Conservation (phyloP, 2,113 vertebrate species). For the Pavo muticus region DNA sequence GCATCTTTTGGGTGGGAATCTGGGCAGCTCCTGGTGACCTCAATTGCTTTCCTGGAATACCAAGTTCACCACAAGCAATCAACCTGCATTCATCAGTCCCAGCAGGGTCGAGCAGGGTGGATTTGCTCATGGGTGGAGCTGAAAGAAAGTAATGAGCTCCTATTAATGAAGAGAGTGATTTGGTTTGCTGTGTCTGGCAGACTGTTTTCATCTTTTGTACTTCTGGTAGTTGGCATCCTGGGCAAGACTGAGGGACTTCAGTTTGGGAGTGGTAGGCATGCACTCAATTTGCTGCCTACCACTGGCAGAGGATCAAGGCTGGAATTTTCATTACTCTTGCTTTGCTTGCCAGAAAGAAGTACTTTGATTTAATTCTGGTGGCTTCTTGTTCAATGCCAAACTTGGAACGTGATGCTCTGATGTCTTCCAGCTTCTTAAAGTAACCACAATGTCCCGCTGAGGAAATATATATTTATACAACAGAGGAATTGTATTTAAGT, state of each 20-base stretch:
- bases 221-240: not conserved
- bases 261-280: conserved; percentile 58
- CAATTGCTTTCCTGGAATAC: conserved; percentile 10
- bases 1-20: not conserved
- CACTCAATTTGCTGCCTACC: conserved; percentile 49
- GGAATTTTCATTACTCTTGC: conserved; percentile 63
- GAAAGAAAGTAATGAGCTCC: conserved; percentile 22
- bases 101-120: not conserved
- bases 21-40: not conserved
- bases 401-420: conserved; percentile 54
- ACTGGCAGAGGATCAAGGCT: conserved; percentile 62
- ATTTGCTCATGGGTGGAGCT: conserved; percentile 35
- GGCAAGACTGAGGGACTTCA: conserved; percentile 31
- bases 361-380: conserved; percentile 69
- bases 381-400: conserved; percentile 66
- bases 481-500: not conserved
- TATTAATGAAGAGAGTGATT: conserved; percentile 25
- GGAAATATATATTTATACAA: conserved; percentile 43
- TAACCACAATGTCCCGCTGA: conserved; percentile 42
- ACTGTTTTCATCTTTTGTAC: conserved; percentile 46
- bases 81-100: not conserved
- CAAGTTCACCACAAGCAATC: not conserved
- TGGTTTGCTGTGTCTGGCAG: conserved; percentile 46
- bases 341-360: conserved; percentile 61
- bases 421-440: conserved; percentile 66